phyloP scores from a whole-genome alignment of 2,797 vertebrate species.

The Myotis myotis region DNA sequence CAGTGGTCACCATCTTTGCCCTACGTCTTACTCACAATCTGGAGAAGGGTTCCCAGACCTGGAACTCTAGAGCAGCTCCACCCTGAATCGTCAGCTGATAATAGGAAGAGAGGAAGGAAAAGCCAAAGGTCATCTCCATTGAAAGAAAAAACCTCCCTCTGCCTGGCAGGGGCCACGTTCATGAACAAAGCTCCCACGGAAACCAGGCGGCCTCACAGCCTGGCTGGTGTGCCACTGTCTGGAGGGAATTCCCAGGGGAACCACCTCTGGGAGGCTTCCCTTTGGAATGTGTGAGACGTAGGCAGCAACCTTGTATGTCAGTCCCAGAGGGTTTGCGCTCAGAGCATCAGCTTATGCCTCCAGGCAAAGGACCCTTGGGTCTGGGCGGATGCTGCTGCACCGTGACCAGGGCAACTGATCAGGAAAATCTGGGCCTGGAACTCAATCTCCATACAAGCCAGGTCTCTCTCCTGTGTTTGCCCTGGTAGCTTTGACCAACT shows the following conservation, averaged over 20 bases:
- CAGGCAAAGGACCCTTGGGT: background rate
- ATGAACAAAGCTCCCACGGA: background rate
- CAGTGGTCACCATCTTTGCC: background rate
- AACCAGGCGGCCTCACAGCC: background rate
- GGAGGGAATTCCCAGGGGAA: background rate
- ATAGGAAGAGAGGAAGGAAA: background rate
- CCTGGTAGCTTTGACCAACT: background rate
- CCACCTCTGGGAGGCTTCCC: background rate
- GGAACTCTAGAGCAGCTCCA: background rate
- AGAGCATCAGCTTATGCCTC: background rate
- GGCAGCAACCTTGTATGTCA: background rate
- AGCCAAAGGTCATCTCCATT: background rate
- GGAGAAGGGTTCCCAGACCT: background rate
- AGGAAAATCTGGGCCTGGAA: background rate
- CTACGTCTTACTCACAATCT: too few relatives aligned
- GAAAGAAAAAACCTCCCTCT: background rate
- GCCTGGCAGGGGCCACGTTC: background rate
- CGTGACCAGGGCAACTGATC: too few relatives aligned
- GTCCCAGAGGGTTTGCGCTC: background rate
- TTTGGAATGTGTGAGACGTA: background rate
- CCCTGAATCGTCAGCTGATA: background rate
- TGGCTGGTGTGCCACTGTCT: accelerated
- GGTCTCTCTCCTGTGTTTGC: background rate
- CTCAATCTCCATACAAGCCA: background rate
- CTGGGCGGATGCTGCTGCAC: background rate